Evolutionary conservation across 2,888 invertebrate species (phyloP).

Genomic region (Iphiclides podalirius): DNA sequence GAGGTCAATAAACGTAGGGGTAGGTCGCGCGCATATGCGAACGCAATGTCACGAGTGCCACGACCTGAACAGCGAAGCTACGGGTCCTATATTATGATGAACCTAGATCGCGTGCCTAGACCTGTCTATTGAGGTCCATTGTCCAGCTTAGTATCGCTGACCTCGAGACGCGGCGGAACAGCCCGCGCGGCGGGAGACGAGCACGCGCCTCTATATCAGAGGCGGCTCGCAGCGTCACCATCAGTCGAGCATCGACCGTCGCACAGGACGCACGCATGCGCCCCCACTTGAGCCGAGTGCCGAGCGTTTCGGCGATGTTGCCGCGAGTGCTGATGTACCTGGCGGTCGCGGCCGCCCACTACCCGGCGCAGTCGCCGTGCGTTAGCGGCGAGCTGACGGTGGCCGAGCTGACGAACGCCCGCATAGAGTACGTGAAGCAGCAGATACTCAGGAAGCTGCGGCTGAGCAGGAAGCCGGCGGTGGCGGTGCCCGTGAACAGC

Average conservation of each 20-base stretch:
- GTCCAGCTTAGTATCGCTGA: too few species aligned
- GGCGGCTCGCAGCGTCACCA: slow-evolving; percentile 17
- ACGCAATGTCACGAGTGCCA: too few species aligned
- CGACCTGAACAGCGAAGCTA: too few species aligned
- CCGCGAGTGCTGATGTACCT: slow-evolving; percentile 48
- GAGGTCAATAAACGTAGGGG: neutral
- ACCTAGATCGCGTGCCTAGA: neutral
- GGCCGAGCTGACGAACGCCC: slow-evolving; percentile 82
- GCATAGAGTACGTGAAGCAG: slow-evolving; percentile 91
- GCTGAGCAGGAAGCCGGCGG: slow-evolving; percentile 86
- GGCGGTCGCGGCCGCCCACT: neutral
- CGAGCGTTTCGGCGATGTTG: slow-evolving; percentile 35
- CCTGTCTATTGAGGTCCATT: slow-evolving; percentile 22
- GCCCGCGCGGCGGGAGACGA: neutral
- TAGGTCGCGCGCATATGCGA: neutral
- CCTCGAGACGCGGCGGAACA: neutral
- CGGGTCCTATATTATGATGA: too few species aligned
- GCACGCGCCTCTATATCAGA: slow-evolving; percentile 13
- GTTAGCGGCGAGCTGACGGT: slow-evolving; percentile 66
- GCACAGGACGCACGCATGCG: slow-evolving; percentile 55
- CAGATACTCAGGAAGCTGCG: slow-evolving; percentile 90
- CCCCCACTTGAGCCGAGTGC: too few species aligned
- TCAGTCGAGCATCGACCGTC: slow-evolving; percentile 49
- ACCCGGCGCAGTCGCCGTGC: neutral
- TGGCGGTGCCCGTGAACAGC: slow-evolving; percentile 81